Conservation (phyloP, 1,140 invertebrate genomes). For the Centruroides sculpturatus region DNA sequence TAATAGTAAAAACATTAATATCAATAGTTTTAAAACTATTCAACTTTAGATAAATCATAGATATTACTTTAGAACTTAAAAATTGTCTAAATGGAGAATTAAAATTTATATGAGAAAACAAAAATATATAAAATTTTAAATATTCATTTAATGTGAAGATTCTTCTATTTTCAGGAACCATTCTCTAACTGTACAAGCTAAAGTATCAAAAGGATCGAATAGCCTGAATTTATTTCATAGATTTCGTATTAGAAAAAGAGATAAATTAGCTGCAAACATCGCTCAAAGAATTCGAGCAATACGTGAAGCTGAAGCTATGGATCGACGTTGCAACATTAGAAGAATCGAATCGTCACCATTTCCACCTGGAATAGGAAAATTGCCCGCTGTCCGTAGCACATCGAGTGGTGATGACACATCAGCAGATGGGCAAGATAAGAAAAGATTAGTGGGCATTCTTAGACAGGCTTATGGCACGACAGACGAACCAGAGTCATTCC, state of each 20-base stretch:
- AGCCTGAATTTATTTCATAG: conserved; percentile 18
- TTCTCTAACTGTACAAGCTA: conserved; percentile 14
- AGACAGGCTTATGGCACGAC: conserved; percentile 13
- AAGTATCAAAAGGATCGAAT: background rate
- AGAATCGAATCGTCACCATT: conserved; percentile 9
- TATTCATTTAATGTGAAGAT: no score
- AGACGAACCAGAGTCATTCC: conserved; percentile 7
- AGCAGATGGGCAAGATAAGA: conserved; percentile 1
- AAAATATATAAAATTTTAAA: no score
- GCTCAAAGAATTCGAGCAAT: conserved; percentile 21
- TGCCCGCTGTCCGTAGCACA: conserved; percentile 8
- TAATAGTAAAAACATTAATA: no score
- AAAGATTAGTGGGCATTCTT: conserved; percentile 12
- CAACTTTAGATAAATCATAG: no score
- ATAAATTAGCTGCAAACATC: conserved; percentile 20
- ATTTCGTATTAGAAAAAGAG: conserved; percentile 20
- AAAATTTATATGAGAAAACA: no score
- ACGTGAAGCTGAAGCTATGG: conserved; percentile 20
- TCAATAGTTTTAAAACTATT: no score
- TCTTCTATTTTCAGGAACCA: conserved; percentile 13
- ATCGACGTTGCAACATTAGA: conserved; percentile 16
- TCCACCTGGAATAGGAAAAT: background rate
- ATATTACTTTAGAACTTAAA: no score
- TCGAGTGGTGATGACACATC: conserved; percentile 9
- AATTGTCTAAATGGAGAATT: no score